Evolutionary conservation across 1,140 invertebrate species (phyloP).

Genomic region (Cardiocondyla obscurior): DNA sequence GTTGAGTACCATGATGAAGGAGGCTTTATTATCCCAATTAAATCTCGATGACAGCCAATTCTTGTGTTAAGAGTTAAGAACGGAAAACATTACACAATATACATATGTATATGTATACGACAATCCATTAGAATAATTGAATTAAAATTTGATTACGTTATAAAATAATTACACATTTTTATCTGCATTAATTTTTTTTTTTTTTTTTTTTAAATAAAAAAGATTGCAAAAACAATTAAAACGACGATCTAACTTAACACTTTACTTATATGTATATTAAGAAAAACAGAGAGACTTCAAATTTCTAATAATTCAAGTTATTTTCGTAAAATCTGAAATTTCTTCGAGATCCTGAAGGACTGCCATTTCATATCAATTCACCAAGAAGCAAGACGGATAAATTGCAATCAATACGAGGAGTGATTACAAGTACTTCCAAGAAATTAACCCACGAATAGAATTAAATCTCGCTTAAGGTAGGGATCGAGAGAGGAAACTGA

Average conservation of each 20-base stretch:
- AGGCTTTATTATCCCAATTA: constrained; percentile 33
- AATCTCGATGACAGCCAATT: not conserved
- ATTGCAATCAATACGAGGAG: not conserved
- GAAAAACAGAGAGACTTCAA: not conserved
- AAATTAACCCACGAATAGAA: not conserved
- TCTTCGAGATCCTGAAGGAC: not conserved
- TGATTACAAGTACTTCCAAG: not conserved
- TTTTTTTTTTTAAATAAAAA: no score
- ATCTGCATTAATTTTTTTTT: not conserved
- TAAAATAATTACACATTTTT: not conserved
- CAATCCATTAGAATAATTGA: not conserved
- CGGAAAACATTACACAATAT: not conserved
- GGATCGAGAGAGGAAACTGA: not conserved
- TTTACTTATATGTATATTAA: no score
- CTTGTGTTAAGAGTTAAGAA: not conserved
- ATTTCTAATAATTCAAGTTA: not conserved
- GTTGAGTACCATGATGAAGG: not conserved
- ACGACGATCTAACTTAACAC: no score
- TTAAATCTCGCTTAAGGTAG: constrained; percentile 13
- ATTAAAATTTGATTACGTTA: not conserved
- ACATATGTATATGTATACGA: not conserved
- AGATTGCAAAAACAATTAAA: no score
- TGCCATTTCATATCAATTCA: constrained; percentile 8
- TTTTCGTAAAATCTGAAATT: not conserved
- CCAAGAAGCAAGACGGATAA: not conserved